Evolutionary conservation across 2,888 invertebrate genomes (phyloP).

Genomic region (Chirona hameri): DNA sequence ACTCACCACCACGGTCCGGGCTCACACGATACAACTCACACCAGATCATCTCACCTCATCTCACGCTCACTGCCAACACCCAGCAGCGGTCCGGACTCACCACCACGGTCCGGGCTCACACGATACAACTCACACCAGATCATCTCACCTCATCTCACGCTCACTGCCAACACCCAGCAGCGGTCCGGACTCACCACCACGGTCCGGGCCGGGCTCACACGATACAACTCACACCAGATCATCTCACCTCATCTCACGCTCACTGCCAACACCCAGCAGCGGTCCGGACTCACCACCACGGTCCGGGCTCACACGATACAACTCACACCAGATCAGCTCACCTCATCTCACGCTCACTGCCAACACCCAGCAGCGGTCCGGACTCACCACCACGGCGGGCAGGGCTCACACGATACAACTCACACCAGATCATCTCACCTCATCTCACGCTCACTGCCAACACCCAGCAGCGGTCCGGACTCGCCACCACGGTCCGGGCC

Average conservation of each 20-base stretch:
- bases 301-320: constrained; percentile 70
- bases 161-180: constrained; percentile 66
- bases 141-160: constrained; percentile 44
- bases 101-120: constrained; percentile 61
- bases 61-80: constrained; percentile 73
- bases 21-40: constrained; percentile 49
- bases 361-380: too few species aligned
- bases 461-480: constrained; percentile 63
- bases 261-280: constrained; percentile 63
- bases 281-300: constrained; percentile 80
- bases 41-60: too few species aligned
- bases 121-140: too few species aligned
- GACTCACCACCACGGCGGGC: too few species aligned
- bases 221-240: too few species aligned
- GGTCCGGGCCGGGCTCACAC: constrained; percentile 70
- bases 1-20: constrained; percentile 84
- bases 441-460: constrained; percentile 62
- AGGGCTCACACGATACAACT: too few species aligned
- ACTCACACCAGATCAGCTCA: too few species aligned
- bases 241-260: too few species aligned
- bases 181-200: constrained; percentile 77
- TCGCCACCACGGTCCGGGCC: constrained; percentile 77
- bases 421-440: too few species aligned
- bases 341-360: too few species aligned
- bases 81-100: constrained; percentile 68